Percentiles rank a stretch among this genome's conserved stretches.
These are phyloP conservation scores for Diphyllodes magnificus DNA, from an alignment of 2,113 vertebrate species.

Conservation along the genomic window DNA sequence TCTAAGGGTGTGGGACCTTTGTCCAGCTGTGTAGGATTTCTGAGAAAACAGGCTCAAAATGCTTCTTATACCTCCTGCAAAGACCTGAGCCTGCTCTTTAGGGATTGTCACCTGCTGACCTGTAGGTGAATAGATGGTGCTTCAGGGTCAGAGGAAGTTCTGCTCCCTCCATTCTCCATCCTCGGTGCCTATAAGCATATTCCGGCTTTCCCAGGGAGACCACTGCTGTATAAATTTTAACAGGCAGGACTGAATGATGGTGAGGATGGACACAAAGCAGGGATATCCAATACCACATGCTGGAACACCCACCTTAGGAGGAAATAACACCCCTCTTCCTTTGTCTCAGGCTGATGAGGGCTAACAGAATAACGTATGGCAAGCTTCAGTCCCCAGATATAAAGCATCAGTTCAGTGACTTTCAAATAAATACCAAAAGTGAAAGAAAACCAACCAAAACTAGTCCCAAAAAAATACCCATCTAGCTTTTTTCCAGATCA, in stretches of 20 bases:
- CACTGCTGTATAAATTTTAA: background rate
- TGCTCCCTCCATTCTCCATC: background rate
- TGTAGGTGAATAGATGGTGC: background rate
- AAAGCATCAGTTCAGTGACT: background rate
- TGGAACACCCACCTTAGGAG: background rate
- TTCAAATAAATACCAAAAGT: background rate
- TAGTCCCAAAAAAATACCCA: background rate
- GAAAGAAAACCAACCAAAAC: background rate
- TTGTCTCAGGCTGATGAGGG: background rate
- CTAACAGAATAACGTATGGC: background rate
- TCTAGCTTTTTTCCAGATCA: background rate
- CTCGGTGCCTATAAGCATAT: background rate
- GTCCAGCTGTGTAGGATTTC: background rate
- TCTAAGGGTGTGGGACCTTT: background rate
- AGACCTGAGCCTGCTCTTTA: background rate
- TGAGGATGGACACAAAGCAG: fast-evolving
- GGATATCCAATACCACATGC: background rate
- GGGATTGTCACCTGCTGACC: background rate
- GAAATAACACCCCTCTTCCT: background rate
- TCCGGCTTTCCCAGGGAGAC: background rate
- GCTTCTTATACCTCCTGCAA: background rate
- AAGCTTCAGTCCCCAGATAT: background rate
- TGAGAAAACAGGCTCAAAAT: background rate
- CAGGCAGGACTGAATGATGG: background rate
- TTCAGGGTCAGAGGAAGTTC: background rate